Conservation (phyloP, 2,888 invertebrate species). For the Coronaproctus castanopsis region DNA sequence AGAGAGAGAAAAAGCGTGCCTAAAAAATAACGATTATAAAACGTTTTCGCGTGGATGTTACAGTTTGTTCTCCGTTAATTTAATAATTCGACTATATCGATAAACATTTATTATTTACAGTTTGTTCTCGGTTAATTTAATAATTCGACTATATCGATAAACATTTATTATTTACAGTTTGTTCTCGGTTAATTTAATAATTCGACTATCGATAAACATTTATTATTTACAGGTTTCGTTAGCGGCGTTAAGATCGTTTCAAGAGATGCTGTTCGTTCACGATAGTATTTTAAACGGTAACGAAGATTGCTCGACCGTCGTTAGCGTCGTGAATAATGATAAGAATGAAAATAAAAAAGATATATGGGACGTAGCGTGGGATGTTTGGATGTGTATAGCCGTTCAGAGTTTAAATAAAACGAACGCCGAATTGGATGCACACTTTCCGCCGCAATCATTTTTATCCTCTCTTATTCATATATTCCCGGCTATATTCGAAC, state of each 20-base stretch:
- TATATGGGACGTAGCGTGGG: slow-evolving; percentile 65
- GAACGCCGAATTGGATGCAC: slow-evolving; percentile 33
- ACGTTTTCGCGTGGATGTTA: too few relatives aligned
- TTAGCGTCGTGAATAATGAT: neutral
- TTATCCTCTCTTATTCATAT: slow-evolving; percentile 86
- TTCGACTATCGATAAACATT: too few relatives aligned
- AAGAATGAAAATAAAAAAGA: slow-evolving; percentile 24
- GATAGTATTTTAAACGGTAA: slow-evolving; percentile 30
- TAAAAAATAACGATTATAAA: too few relatives aligned
- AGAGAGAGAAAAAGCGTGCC: too few relatives aligned
- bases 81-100: too few relatives aligned
- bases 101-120: too few relatives aligned
- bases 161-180: too few relatives aligned
- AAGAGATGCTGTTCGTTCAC: slow-evolving; percentile 66
- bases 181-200: too few relatives aligned
- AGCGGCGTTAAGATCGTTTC: slow-evolving; percentile 88
- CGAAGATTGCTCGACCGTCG: slow-evolving; percentile 20
- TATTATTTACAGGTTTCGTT: slow-evolving; percentile 48
- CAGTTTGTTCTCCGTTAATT: too few relatives aligned
- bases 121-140: too few relatives aligned
- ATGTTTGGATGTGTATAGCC: slow-evolving; percentile 76
- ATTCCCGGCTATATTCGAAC: slow-evolving; percentile 83
- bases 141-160: too few relatives aligned
- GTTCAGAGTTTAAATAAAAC: slow-evolving; percentile 32
- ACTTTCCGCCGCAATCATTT: slow-evolving; percentile 81